These are phyloP conservation scores for Scolanthus callimorphus DNA, from an alignment of 92 coral and sea anemone genomes.

Conservation along the genomic window DNA sequence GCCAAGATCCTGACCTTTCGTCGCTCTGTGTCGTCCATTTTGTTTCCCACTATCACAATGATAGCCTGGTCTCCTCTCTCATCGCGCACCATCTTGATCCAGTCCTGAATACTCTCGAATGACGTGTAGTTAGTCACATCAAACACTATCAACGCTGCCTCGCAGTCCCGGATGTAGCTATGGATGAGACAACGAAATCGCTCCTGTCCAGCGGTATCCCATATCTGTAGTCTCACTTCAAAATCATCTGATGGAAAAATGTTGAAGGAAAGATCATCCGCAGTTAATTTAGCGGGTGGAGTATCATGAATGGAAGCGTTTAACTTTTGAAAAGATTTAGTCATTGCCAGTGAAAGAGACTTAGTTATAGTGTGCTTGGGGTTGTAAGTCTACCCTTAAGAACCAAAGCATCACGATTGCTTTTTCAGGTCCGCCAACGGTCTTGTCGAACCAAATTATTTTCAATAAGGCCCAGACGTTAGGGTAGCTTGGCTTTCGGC, in stretches of 20 bases:
- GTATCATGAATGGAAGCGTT: too few relatives aligned
- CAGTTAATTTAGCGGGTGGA: too few relatives aligned
- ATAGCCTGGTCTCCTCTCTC: slow-evolving; percentile 58
- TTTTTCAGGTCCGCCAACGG: too few relatives aligned
- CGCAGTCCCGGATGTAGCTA: slow-evolving; percentile 93
- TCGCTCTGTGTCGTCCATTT: slow-evolving; percentile 63
- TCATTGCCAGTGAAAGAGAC: too few relatives aligned
- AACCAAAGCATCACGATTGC: too few relatives aligned
- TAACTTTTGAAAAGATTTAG: too few relatives aligned
- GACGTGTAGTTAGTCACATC: slow-evolving; percentile 83
- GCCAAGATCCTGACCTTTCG: slow-evolving; percentile 54
- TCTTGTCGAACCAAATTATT: too few relatives aligned
- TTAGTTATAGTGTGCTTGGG: too few relatives aligned
- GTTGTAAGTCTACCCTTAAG: too few relatives aligned
- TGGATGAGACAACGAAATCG: slow-evolving; percentile 93
- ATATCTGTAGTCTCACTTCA: slow-evolving; percentile 73
- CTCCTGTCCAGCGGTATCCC: slow-evolving; percentile 99
- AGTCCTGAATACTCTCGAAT: slow-evolving; percentile 63
- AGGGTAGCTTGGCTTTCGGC: too few relatives aligned
- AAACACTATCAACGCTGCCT: slow-evolving; percentile 75
- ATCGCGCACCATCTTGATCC: slow-evolving; percentile 69
- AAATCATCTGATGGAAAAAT: slow-evolving; percentile 72
- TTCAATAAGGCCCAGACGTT: too few relatives aligned
- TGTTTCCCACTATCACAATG: slow-evolving; percentile 78
- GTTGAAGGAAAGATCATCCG: too few relatives aligned